Evolutionary conservation across 2,113 vertebrate genomes (phyloP).

Genomic region (Dasyprocta punctata): DNA sequence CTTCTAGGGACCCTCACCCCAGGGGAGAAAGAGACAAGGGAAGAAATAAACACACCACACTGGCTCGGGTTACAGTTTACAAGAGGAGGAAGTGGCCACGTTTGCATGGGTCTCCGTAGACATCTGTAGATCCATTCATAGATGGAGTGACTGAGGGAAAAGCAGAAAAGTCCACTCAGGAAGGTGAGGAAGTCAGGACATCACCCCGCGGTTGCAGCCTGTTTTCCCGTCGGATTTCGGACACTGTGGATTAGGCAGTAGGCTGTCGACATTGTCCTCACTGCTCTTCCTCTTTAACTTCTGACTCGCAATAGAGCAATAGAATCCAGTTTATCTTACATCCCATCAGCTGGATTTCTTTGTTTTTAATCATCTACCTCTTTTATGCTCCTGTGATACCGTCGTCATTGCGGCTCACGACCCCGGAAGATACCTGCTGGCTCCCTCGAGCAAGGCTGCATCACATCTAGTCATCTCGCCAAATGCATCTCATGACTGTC

Average conservation of each 20-base stretch:
- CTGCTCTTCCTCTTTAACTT: neutral
- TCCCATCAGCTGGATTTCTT: neutral
- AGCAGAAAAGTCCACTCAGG: neutral
- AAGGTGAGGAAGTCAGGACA: slow-evolving; percentile 4
- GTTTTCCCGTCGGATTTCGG: neutral
- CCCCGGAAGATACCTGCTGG: neutral
- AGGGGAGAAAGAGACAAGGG: neutral
- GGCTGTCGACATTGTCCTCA: neutral
- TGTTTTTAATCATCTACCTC: neutral
- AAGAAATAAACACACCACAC: neutral
- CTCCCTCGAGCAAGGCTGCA: neutral
- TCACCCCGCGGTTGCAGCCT: neutral
- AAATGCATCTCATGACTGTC: neutral
- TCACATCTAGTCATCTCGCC: neutral
- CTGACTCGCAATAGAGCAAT: neutral
- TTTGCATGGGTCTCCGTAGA: neutral
- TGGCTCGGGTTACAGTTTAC: neutral
- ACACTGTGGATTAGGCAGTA: neutral
- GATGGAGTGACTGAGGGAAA: slow-evolving; percentile 17
- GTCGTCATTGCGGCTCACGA: neutral
- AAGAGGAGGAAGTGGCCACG: neutral
- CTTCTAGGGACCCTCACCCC: neutral
- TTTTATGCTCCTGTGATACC: neutral
- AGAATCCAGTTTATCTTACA: neutral
- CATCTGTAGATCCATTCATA: neutral